Evolutionary conservation across 2,888 invertebrate genomes (phyloP).

Genomic region (Bombylius major): DNA sequence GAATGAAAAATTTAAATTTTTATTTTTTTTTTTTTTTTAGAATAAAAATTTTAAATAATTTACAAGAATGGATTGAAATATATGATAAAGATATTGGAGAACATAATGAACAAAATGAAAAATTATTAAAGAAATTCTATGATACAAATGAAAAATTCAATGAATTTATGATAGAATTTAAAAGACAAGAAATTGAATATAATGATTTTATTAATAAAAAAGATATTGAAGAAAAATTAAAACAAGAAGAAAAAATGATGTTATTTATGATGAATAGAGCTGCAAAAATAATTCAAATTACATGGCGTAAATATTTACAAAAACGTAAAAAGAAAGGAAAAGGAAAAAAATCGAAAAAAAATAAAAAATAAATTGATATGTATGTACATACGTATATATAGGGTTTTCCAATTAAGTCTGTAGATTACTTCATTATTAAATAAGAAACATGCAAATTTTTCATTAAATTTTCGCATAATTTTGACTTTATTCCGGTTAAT

Average conservation of each 20-base stretch:
- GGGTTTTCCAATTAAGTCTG: no score
- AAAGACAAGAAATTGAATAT: constrained; percentile 23
- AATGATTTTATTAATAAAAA: constrained; percentile 22
- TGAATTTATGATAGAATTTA: constrained; percentile 22
- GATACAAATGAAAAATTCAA: constrained; percentile 19
- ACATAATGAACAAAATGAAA: constrained; percentile 23
- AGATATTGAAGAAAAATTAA: constrained; percentile 12
- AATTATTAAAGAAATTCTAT: constrained; percentile 20
- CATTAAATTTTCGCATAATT: no score
- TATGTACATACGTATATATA: no score
- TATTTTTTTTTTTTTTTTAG: neutral
- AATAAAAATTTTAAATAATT: neutral
- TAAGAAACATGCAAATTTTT: no score
- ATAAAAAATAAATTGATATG: neutral
- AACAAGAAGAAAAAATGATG: constrained; percentile 25
- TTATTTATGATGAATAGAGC: constrained; percentile 30
- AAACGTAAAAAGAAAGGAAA: neutral
- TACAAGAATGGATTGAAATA: constrained; percentile 19
- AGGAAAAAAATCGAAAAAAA: neutral
- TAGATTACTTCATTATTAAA: no score
- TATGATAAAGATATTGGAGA: constrained; percentile 29
- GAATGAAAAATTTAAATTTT: neutral
- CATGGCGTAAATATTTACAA: constrained; percentile 19
- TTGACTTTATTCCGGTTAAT: no score
- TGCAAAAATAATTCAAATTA: constrained; percentile 25